These are phyloP conservation scores for Aratinga solstitialis DNA, from an alignment of 2,797 vertebrate species.

Conservation along the genomic window DNA sequence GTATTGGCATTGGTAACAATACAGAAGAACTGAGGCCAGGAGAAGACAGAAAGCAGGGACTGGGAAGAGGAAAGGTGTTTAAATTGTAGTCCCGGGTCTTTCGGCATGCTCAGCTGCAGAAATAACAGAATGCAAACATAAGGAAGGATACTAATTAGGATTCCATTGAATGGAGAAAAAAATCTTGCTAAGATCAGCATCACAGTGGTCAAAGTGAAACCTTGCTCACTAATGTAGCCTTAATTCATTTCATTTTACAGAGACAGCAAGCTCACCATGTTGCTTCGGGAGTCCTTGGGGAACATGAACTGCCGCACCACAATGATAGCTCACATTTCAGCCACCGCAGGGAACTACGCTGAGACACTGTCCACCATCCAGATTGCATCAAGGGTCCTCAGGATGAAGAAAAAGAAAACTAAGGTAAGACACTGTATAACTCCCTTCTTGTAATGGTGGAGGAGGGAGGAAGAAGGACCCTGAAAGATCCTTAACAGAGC, in stretches of 20 bases:
- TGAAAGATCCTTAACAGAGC: background rate
- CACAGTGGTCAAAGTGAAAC: conserved; percentile 51
- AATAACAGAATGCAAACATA: background rate
- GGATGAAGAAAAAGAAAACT: conserved; percentile 94
- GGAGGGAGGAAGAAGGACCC: background rate
- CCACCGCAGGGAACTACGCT: conserved; percentile 83
- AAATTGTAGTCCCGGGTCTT: background rate
- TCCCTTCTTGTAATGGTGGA: background rate
- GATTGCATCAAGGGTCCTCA: conserved; percentile 89
- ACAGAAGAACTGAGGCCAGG: background rate
- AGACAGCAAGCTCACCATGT: conserved; percentile 92
- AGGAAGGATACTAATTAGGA: conserved; percentile 60
- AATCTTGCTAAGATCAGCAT: conserved; percentile 39
- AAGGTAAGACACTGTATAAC: conserved; percentile 81
- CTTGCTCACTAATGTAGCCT: conserved; percentile 70
- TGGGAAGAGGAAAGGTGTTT: background rate
- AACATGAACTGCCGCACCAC: conserved; percentile 92
- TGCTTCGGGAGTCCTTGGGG: conserved; percentile 92
- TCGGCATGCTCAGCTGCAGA: background rate
- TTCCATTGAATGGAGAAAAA: conserved; percentile 66
- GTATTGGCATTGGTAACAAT: background rate
- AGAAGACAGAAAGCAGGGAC: background rate
- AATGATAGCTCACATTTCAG: conserved; percentile 91
- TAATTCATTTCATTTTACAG: conserved; percentile 81
- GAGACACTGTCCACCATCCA: conserved; percentile 94